These are phyloP conservation scores for Aegotheles bennettii DNA, from an alignment of 2,113 vertebrate genomes.

Conservation along the genomic window DNA sequence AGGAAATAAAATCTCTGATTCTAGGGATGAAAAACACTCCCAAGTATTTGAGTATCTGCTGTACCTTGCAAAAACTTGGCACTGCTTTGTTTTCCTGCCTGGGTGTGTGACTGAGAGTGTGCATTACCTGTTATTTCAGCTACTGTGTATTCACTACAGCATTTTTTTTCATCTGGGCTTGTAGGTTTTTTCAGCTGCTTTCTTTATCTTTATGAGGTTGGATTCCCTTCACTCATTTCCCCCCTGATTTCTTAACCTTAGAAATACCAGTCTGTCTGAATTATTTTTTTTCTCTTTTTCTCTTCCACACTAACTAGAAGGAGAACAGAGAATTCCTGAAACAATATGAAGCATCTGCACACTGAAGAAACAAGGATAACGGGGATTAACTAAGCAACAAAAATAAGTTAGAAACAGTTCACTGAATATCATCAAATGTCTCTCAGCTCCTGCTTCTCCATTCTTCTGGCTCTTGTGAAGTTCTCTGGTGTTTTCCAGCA, in stretches of 20 bases:
- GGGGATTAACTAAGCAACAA: neutral
- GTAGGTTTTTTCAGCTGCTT: neutral
- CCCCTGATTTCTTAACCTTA: constrained; percentile 5
- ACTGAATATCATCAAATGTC: neutral
- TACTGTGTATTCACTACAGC: neutral
- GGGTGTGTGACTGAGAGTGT: neutral
- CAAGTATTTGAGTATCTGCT: neutral
- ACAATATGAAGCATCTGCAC: neutral
- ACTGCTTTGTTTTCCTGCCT: constrained; percentile 7
- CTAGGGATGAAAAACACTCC: constrained; percentile 5
- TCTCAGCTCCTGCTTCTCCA: neutral
- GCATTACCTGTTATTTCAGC: neutral
- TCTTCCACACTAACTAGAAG: neutral
- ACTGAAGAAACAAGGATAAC: neutral
- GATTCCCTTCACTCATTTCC: neutral
- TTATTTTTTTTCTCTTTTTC: neutral
- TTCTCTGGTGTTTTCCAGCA: neutral
- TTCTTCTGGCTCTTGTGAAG: neutral
- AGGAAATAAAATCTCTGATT: constrained; percentile 16
- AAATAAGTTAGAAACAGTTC: neutral
- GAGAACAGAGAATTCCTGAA: neutral
- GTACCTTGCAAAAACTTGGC: neutral
- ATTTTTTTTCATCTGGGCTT: neutral
- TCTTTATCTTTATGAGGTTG: neutral
- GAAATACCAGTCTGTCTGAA: neutral